These are phyloP conservation scores for Meliscaeva auricollis DNA, from an alignment of 2,888 invertebrate genomes.

Conservation along the genomic window DNA sequence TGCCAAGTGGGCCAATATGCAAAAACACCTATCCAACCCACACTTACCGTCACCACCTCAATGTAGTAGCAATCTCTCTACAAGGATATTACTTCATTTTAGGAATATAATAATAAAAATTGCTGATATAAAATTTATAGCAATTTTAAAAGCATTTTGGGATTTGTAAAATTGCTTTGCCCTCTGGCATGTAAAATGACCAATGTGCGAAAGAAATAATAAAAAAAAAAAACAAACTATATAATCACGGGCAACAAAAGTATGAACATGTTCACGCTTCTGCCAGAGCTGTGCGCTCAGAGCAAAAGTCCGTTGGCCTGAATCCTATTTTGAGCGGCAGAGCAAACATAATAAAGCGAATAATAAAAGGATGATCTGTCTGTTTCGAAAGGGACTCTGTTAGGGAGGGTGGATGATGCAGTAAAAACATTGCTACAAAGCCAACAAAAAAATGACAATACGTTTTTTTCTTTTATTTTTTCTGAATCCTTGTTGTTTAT, in stretches of 20 bases:
- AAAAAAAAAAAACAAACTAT: conserved; percentile 20
- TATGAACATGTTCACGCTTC: conserved; percentile 57
- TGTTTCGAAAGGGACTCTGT: neutral
- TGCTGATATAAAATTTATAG: conserved; percentile 54
- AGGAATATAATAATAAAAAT: conserved; percentile 36
- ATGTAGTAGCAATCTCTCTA: neutral
- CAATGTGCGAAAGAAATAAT: neutral
- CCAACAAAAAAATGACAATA: conserved; percentile 62
- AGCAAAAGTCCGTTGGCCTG: conserved; percentile 47
- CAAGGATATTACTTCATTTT: conserved; percentile 16
- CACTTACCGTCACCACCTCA: neutral
- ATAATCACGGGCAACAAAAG: conserved; percentile 57
- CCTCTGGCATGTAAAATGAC: conserved; percentile 21
- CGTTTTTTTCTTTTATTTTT: neutral
- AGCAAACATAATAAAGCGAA: conserved; percentile 59
- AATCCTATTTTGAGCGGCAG: conserved; percentile 49
- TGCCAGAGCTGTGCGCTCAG: conserved; percentile 3
- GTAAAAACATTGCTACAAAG: conserved; percentile 61
- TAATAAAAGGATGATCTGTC: conserved; percentile 57
- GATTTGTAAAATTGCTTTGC: conserved; percentile 49
- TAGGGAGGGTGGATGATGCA: conserved; percentile 13
- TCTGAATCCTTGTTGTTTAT: neutral
- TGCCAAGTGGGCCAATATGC: neutral
- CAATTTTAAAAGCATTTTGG: conserved; percentile 61
- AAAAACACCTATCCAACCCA: neutral